Conservation (phyloP, 1,140 invertebrate species). For the Orchestia grillus region DNA sequence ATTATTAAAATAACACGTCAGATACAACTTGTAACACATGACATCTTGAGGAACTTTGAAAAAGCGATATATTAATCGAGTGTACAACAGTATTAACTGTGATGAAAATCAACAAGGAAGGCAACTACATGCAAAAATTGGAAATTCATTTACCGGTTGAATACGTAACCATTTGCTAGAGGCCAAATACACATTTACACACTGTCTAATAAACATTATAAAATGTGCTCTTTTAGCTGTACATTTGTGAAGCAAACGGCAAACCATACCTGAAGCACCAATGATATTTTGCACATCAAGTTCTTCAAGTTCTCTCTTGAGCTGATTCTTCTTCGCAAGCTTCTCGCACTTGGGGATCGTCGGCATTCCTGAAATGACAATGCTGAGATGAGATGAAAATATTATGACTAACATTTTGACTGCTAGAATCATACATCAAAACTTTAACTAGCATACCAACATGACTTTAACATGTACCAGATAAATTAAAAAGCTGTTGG, state of each 20-base stretch:
- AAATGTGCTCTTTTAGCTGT: background rate
- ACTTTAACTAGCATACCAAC: background rate
- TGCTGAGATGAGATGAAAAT: background rate
- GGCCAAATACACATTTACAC: background rate
- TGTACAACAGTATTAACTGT: too few species aligned
- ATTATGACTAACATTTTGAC: background rate
- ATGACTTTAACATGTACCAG: background rate
- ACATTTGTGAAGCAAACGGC: background rate
- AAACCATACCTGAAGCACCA: conserved; percentile 13
- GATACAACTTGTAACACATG: too few species aligned
- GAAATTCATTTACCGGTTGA: too few species aligned
- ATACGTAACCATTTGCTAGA: too few species aligned
- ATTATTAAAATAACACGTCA: too few species aligned
- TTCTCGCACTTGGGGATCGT: conserved; percentile 48
- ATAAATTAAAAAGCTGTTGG: background rate
- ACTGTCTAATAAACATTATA: background rate
- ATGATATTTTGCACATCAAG: conserved; percentile 31
- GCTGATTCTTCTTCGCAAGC: background rate
- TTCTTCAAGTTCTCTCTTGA: conserved; percentile 25
- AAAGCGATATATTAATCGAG: too few species aligned
- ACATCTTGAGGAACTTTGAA: too few species aligned
- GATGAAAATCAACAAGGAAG: too few species aligned
- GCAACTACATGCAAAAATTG: too few species aligned
- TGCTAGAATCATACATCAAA: background rate
- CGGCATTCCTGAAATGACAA: background rate